Base-by-base conservation (phyloP, 2,113 vertebrate species). In the Bostrychus sinensis region DNA sequence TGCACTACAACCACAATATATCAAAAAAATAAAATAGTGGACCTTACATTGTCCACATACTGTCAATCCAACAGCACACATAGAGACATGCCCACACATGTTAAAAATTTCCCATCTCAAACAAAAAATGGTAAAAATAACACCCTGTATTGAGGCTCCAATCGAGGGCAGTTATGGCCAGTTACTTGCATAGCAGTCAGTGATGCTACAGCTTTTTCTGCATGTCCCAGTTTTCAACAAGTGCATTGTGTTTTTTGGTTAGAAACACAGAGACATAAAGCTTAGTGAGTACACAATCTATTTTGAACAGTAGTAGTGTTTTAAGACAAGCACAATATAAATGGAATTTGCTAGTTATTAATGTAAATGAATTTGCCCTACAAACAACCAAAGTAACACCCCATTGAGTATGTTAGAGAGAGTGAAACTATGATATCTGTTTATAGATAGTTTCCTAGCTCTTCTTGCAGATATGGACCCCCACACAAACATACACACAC, bases 1-100 rank as follows among this genome's bases (percentile, higher is more conserved):
- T 81, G 72, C 79, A 82, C 73, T 75, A 78, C 81, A 51, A 89
- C 79, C 75, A 70, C 80, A 82, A 83, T 72, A 79, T 70, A 77
- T 78, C 80, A 85, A 56, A 51, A 67, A 65, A 61, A 68, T 55
- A 80, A 55, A 53, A 39, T 13, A 61, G 74, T 82, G 77, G 78
- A 85, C 77, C 43, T 26, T 25, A 55, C 60, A 77, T 62, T 70
- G 77, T 75, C 86, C 85, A 85, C 59, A 41, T 48, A 70, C 53
- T 62, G 72, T 66, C 82, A 88, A 81, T 34, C 19, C 75, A 84
- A 87, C 86, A 55, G 58, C 86, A 86, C 86, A 86, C 67, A 64
- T 81, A 83, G 60, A 80, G 56, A 74, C 89, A 90, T 89, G 88
- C 88, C 77, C 78, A 89, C 83, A 83, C 86, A 68, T 84, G 88